Evolutionary conservation across 2,888 invertebrate species (phyloP).

Genomic region (Amphipyra berbera): DNA sequence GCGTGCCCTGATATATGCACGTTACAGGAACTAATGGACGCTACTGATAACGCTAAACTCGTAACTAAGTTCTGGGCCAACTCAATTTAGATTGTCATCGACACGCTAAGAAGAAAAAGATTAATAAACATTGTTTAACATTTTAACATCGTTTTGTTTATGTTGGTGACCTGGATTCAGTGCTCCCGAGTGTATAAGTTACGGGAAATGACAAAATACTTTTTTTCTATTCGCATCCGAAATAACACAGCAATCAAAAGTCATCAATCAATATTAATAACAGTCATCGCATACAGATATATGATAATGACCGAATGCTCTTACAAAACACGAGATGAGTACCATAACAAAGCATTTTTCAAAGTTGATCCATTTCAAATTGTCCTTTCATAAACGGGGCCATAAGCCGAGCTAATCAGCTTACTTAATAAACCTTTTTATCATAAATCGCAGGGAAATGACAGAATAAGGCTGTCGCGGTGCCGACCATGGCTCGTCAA

Average conservation of each 20-base stretch:
- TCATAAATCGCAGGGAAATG: constrained; percentile 53
- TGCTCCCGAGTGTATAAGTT: too few species aligned
- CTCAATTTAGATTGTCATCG: too few species aligned
- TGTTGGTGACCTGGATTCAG: too few species aligned
- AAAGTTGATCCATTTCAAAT: constrained; percentile 42
- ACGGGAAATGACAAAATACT: neutral
- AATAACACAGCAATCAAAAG: neutral
- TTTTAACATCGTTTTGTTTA: too few species aligned
- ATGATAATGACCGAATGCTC: constrained; percentile 3
- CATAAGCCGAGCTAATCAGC: constrained; percentile 45
- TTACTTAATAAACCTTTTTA: constrained; percentile 54
- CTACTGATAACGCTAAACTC: too few species aligned
- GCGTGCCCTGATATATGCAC: too few species aligned
- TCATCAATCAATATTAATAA: constrained; percentile 14
- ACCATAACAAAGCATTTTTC: constrained; percentile 38
- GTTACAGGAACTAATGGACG: too few species aligned
- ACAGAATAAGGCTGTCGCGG: constrained; percentile 54
- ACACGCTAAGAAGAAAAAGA: too few species aligned
- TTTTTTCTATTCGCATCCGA: neutral
- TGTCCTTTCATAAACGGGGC: constrained; percentile 28
- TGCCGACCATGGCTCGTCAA: constrained; percentile 59
- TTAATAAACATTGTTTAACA: too few species aligned
- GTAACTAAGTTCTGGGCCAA: too few species aligned
- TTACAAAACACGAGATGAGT: constrained; percentile 13
- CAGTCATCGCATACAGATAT: neutral